phyloP scores from a whole-genome alignment of 2,113 vertebrate species.

The Chamaea fasciata region DNA sequence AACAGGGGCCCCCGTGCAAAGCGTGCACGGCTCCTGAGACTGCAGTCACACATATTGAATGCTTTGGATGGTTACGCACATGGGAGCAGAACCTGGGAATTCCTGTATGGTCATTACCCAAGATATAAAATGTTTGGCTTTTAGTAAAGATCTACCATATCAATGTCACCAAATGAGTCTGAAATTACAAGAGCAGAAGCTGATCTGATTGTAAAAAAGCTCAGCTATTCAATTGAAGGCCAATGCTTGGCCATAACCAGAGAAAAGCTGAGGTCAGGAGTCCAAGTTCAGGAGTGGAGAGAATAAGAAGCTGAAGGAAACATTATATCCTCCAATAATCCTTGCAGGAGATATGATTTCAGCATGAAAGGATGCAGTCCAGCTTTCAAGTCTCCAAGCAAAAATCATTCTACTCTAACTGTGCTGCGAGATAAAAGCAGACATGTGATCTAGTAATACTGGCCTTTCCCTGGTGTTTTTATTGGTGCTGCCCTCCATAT shows the following conservation, averaged over 20 bases:
- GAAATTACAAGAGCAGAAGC: conserved; percentile 55
- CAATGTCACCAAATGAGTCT: conserved; percentile 56
- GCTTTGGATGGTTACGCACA: conserved; percentile 45
- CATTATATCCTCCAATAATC: conserved; percentile 55
- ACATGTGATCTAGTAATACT: conserved; percentile 44
- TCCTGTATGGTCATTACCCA: conserved; percentile 60
- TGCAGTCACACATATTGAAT: not conserved
- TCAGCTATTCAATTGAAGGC: conserved; percentile 41
- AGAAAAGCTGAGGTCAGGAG: conserved; percentile 43
- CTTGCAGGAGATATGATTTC: conserved; percentile 61
- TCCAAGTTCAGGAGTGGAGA: conserved; percentile 57
- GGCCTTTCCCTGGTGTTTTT: conserved; percentile 52
- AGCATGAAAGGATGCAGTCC: conserved; percentile 50
- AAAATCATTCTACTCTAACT: conserved; percentile 61
- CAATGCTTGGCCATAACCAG: conserved; percentile 43
- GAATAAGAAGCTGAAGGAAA: conserved; percentile 55
- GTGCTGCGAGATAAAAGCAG: conserved; percentile 54
- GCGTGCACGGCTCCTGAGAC: not conserved
- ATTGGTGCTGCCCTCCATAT: conserved; percentile 41
- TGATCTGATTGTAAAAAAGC: conserved; percentile 63
- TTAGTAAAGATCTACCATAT: conserved; percentile 67
- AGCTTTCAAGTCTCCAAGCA: conserved; percentile 58
- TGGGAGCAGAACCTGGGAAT: conserved; percentile 15
- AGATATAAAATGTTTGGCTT: conserved; percentile 55
- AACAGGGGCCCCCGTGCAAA: not conserved